phyloP scores from a whole-genome alignment of 2,888 invertebrate genomes.

The Pristionchus exspectatus region DNA sequence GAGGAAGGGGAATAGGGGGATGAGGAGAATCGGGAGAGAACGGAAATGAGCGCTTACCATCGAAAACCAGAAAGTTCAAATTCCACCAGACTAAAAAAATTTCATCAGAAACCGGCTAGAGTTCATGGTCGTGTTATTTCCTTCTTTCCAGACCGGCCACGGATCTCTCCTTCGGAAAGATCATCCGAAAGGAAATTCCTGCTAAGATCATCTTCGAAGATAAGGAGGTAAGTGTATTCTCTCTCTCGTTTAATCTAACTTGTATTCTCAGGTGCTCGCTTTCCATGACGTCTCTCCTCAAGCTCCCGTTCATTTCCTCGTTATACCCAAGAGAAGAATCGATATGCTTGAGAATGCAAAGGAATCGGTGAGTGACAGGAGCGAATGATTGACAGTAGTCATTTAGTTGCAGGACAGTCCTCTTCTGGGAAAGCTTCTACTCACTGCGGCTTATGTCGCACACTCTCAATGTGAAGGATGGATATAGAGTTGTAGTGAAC shows the following conservation, averaged over 20 bases:
- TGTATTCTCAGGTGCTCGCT: slow-evolving; percentile 86
- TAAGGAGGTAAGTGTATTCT: slow-evolving; percentile 82
- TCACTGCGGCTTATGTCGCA: slow-evolving; percentile 72
- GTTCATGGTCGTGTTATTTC: too few relatives aligned
- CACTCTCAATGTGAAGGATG: slow-evolving; percentile 68
- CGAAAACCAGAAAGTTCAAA: too few relatives aligned
- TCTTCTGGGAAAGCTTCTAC: slow-evolving; percentile 76
- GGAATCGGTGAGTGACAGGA: slow-evolving; percentile 82
- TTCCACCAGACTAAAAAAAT: too few relatives aligned
- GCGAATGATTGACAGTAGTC: neutral
- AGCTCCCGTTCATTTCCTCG: slow-evolving; percentile 94
- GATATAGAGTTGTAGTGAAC: slow-evolving; percentile 83
- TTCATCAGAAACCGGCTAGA: too few relatives aligned
- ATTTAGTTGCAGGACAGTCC: slow-evolving; percentile 56
- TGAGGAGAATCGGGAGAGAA: too few relatives aligned
- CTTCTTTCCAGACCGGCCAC: too few relatives aligned
- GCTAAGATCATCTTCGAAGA: slow-evolving; percentile 95
- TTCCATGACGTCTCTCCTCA: slow-evolving; percentile 94
- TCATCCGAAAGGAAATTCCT: slow-evolving; percentile 93
- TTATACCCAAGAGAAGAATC: slow-evolving; percentile 93
- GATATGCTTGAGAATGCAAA: slow-evolving; percentile 87
- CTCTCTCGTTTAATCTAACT: neutral
- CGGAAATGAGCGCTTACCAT: too few relatives aligned
- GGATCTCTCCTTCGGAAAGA: slow-evolving; percentile 96
- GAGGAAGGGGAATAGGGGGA: too few relatives aligned